phyloP scores from a whole-genome alignment of 2,797 vertebrate genomes.

The Lacerta agilis region DNA sequence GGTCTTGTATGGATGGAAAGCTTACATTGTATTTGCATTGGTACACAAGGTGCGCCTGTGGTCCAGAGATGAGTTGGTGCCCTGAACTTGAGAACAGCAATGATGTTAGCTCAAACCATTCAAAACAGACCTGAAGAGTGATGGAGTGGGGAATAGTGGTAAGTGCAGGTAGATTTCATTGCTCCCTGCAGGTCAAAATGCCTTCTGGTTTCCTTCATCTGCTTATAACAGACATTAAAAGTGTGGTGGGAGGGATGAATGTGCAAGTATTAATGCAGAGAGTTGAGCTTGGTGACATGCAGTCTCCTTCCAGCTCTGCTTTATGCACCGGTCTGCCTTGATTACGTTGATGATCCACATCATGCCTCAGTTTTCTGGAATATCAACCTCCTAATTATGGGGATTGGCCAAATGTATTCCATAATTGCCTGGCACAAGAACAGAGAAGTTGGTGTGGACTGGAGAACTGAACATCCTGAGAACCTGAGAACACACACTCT shows the following conservation, averaged over 20 bases:
- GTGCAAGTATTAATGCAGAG: background rate
- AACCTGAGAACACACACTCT: background rate
- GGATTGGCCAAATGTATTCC: background rate
- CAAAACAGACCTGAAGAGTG: background rate
- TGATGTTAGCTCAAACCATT: background rate
- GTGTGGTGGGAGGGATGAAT: background rate
- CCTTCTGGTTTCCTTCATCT: background rate
- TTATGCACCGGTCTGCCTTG: background rate
- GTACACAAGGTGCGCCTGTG: background rate
- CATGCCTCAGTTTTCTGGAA: background rate
- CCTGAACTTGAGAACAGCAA: background rate
- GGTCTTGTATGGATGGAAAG: background rate
- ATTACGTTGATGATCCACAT: background rate
- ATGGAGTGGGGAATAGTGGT: background rate
- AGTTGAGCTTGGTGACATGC: background rate
- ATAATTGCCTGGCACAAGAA: background rate
- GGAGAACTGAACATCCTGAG: background rate
- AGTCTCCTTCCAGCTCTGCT: background rate
- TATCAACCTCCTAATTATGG: background rate
- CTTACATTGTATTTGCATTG: background rate
- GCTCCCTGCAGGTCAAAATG: background rate
- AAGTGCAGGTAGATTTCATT: background rate
- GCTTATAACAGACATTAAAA: background rate
- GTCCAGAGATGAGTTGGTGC: background rate
- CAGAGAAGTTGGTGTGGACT: background rate